Base-by-base conservation (phyloP, 2,888 invertebrate species). In the Synergus japonicus region DNA sequence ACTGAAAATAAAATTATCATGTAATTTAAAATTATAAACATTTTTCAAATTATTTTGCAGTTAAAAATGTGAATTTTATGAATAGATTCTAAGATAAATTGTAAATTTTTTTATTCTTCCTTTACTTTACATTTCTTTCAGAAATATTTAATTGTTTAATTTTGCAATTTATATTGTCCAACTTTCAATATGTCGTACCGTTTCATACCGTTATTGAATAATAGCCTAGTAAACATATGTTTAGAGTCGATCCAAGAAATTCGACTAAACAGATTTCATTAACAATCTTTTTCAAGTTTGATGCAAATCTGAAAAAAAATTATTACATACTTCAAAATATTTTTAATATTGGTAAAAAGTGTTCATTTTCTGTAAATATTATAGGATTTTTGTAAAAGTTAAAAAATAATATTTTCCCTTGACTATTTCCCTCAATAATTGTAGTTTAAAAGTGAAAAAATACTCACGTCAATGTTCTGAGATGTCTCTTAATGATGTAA, bases 171-270 rank as follows among this genome's bases (percentile, higher is more conserved):
- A 29, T 43, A 49, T 77, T 49, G 41, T 4, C 1, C 12, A 60
- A 43, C 37, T 41, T 18, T 54, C 13, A 37, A 13, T 3, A 18
- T 54, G 8, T 44, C 10, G 10, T 44, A 44, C 2, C 44, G 44
- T 44, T 44, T 54, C n/a, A 18, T 66, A 82, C 80, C 78, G 73
- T 65, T 22, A 78, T 49, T 73, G 79, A 73, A 66, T 82, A 82
- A 60, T 80, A 82, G 64, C 79, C 79, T 43, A 82, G 3, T 9
- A 82, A 73, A 63, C 82, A 82, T 18, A 82, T 82, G 43, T 79
- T 79, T 1, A 78, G 54, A 7, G 79, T 76, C 64, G 79, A 78
- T 22, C 79, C 79, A 18, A 82, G 12, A 43, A 78, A 78, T 65
- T 82, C 82, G 8, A 78, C 78, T 12, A 82, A 54, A 37, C 76